Evolutionary conservation across 1,140 invertebrate genomes (phyloP), one percentile per base, ranked within the genome.

Genomic region (Callitettix versicolor): DNA sequence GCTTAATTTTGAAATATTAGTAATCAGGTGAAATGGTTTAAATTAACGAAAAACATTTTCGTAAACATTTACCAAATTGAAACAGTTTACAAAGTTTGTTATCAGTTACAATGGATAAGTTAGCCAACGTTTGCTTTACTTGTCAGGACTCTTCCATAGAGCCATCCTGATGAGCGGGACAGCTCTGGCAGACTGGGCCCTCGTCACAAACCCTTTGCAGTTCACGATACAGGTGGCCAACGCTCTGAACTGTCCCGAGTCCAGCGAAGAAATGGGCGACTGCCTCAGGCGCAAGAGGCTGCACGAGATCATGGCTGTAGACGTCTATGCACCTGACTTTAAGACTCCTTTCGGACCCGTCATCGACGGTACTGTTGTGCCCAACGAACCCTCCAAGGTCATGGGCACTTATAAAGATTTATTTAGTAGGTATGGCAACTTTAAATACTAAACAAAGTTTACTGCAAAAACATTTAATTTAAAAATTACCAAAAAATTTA

Each of bases 151-250:
- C 50, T 96, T 97, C 67, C 86, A 93, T 62, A 79, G 92, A 44
- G 91, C 90, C 0, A 91, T 98, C 55, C 73, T 97, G 9, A 94
- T 96, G 86, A 90, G 90, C 26, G 95, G 95, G 0, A 91, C 92
- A 2, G 92, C 93, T 0, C 69, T 97, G 41, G 85, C 87, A 49
- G 85, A 88, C 59, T 94, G 88, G 84, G 91, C 92, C 0, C 77
- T 94, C 63, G 88, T 86, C 2, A 79, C 80, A 64, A 84, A 90
- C 60, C 87, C 91, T 0, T 65, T 82, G 1, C 80, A 84, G 63
- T 85, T 85, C 57, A 89, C 85, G 1, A 76, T 84, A 64, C 84
- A 90, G 75, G 83, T 95, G 6, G 86, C 88, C 0, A 76, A 83
- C 61, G 79, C 76, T 46, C 70, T 94, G 1, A 85, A 90, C 63